phyloP scores from a whole-genome alignment of 2,888 invertebrate species.

The Amphipyra tragopoginis region DNA sequence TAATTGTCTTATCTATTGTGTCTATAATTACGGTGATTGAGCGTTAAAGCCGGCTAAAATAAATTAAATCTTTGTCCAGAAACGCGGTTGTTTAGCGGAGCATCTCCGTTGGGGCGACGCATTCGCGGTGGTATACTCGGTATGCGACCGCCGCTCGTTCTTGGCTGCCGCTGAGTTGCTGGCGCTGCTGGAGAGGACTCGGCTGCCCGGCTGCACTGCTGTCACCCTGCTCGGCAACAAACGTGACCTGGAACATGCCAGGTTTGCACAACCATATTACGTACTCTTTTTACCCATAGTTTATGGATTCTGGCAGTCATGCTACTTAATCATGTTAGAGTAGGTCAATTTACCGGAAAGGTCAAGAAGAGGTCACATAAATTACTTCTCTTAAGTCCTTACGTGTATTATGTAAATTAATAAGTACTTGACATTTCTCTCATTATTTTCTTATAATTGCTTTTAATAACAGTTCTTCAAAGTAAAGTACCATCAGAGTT shows the following conservation, averaged over 20 bases:
- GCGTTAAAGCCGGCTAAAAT: too few species aligned
- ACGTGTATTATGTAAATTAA: constrained; percentile 37
- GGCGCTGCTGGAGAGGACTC: constrained; percentile 92
- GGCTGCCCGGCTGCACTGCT: constrained; percentile 94
- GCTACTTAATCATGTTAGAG: constrained; percentile 13
- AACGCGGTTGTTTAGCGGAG: constrained; percentile 93
- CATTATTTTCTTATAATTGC: constrained; percentile 20
- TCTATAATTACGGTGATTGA: too few species aligned
- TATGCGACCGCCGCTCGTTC: constrained; percentile 94
- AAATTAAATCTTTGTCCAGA: constrained; percentile 82
- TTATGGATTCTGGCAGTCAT: constrained; percentile 1
- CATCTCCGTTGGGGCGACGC: constrained; percentile 96
- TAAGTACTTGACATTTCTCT: constrained; percentile 43
- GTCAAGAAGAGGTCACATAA: constrained; percentile 35
- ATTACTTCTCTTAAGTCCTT: constrained; percentile 31
- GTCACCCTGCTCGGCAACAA: constrained; percentile 95
- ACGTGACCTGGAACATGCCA: constrained; percentile 94
- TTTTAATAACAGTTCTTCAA: constrained; percentile 25
- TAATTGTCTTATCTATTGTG: too few species aligned
- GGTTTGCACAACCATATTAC: constrained; percentile 82
- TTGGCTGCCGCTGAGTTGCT: constrained; percentile 93
- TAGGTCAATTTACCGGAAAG: constrained; percentile 41
- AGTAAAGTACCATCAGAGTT: constrained; percentile 1
- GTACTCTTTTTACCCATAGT: neutral
- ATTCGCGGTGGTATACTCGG: constrained; percentile 95